phyloP scores from a whole-genome alignment of 2,797 vertebrate species.

The Champsocephalus gunnari region DNA sequence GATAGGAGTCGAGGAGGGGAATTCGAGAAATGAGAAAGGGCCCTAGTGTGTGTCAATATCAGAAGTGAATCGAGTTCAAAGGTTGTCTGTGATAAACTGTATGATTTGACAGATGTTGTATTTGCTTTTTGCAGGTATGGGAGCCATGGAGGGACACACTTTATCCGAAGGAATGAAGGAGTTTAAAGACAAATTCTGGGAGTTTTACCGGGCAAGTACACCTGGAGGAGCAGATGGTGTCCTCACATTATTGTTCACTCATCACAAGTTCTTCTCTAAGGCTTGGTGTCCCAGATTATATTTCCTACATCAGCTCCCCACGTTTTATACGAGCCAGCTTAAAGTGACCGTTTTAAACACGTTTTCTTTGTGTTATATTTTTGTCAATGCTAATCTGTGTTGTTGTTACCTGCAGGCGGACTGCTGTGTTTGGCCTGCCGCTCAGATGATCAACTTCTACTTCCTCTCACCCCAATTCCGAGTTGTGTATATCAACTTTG shows the following conservation, averaged over 20 bases:
- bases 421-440: conserved; percentile 93
- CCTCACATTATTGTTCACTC: neutral
- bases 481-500: conserved; percentile 91
- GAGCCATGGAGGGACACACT: conserved; percentile 86
- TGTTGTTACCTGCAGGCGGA: conserved; percentile 83
- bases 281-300: no score
- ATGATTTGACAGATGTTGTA: neutral
- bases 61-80: conserved; percentile 39
- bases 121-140: conserved; percentile 85
- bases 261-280: neutral
- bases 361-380: neutral
- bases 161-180: conserved; percentile 85
- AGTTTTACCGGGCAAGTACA: conserved; percentile 90
- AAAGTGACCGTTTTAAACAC: neutral
- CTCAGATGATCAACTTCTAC: conserved; percentile 95
- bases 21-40: no score
- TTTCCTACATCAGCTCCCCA: no score
- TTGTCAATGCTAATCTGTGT: conserved; percentile 28
- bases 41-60: neutral
- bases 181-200: conserved; percentile 93
- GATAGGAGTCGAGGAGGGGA: no score
- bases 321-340: no score
- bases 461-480: conserved; percentile 89
- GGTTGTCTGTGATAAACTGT: conserved; percentile 32
- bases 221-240: neutral